Evolutionary conservation across 1,140 invertebrate genomes (phyloP), one percentile per base, ranked within the genome.

Genomic region (Drosophila takahashii): DNA sequence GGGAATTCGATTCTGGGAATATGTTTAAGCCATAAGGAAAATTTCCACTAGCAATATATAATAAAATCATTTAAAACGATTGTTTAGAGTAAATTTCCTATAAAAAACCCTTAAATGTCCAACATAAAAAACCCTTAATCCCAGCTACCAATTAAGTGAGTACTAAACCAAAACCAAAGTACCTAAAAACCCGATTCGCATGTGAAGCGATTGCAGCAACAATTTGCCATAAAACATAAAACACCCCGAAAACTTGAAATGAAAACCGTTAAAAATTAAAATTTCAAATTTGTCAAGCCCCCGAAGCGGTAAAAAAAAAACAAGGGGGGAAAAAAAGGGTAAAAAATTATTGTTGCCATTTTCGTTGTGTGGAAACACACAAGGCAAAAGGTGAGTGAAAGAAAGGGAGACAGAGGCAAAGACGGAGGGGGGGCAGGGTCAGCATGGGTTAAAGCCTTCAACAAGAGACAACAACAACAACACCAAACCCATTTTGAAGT

Each of bases 391-490:
- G 62, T 47, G 58, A 62, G 42, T 32, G 39, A 70, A 67, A 67
- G 32, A 54, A 45, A 42, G 39, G 36, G 48, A 34, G 26, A 29
- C 36, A 22, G 13, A 10, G 36, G 47, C 15, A 13, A 22, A 8
- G 15, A 42, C 9, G 11, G 22, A 10, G 7, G 13, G 39, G 61
- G 57, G n/a, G 32, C 41, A 51, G 71, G 74, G 73, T 77, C 73
- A 77, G 29, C 73, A 60, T 54, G 62, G 73, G 72, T 77, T 76
- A 77, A 77, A 77, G 73, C 61, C 53, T 56, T 77, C 60, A 69
- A 50, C 53, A 34, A 54, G 32, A 47, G 16, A 36, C 60, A 52
- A 53, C 48, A n/a, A 5, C 56, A 65, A 47, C 42, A 42, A 39
- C 64, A 52, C 15, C 50, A 61, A 50, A 54, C 45, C 65, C 52